phyloP scores from a whole-genome alignment of 2,113 vertebrate species.

The Sarotherodon lohbergeri region DNA sequence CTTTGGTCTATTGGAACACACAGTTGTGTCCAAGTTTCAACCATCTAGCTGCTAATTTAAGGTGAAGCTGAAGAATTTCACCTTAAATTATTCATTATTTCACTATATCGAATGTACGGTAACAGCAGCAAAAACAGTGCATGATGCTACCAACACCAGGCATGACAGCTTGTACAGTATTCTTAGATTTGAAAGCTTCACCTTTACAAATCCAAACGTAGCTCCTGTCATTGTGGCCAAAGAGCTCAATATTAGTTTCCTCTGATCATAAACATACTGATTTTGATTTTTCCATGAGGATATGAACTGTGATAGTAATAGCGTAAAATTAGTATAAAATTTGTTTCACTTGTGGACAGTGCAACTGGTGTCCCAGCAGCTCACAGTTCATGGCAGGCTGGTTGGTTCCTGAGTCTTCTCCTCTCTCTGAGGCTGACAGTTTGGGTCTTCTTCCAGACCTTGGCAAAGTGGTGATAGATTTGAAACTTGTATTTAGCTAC shows the following conservation, averaged over 20 bases:
- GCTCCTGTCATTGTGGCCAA: not conserved
- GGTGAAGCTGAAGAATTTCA: not conserved
- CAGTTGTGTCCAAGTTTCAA: not conserved
- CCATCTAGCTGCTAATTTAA: not conserved
- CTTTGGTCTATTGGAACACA: not conserved
- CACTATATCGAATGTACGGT: not conserved
- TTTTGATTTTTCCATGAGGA: not conserved
- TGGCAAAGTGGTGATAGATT: not conserved
- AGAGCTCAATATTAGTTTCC: not conserved
- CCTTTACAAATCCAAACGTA: not conserved
- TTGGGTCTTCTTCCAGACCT: not conserved
- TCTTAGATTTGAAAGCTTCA: not conserved
- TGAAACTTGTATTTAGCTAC: not conserved
- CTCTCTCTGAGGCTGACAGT: rapidly evolving
- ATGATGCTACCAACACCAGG: not conserved
- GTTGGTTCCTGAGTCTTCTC: not conserved
- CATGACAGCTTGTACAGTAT: not conserved
- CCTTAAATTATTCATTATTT: not conserved
- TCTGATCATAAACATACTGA: not conserved
- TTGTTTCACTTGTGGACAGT: not conserved
- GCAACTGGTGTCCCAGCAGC: not conserved
- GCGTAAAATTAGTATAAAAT: not conserved
- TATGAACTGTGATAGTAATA: not conserved
- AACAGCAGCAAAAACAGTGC: not conserved
- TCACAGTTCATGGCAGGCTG: rapidly evolving